Conservation (phyloP, 2,113 vertebrate genomes). For the Solea senegalensis region DNA sequence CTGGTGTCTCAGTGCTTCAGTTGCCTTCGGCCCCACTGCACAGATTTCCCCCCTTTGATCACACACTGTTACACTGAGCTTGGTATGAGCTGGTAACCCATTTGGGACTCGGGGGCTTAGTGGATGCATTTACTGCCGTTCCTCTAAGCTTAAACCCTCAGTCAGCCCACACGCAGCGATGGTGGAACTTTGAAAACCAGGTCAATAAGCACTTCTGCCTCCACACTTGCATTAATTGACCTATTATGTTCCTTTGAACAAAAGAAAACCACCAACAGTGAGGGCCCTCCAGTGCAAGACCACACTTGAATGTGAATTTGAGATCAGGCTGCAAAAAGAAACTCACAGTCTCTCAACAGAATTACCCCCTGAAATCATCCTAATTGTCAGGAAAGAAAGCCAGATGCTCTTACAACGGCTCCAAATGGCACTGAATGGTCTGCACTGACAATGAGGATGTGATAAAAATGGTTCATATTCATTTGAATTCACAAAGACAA, state of each 20-base stretch:
- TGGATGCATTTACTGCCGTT: slow-evolving; percentile 52
- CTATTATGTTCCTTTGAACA: slow-evolving; percentile 38
- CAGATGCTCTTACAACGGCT: slow-evolving; percentile 49
- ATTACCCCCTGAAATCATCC: slow-evolving; percentile 53
- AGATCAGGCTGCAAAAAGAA: slow-evolving; percentile 40
- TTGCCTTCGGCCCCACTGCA: slow-evolving; percentile 23
- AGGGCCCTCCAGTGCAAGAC: not conserved
- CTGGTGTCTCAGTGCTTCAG: slow-evolving; percentile 37
- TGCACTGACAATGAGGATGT: slow-evolving; percentile 62
- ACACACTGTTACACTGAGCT: slow-evolving; percentile 43
- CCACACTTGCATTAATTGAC: slow-evolving; percentile 39
- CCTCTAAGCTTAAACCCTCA: slow-evolving; percentile 37
- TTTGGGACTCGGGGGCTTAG: slow-evolving; percentile 54
- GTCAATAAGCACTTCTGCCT: slow-evolving; percentile 36
- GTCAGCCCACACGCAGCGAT: slow-evolving; percentile 16
- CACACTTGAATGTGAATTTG: slow-evolving; percentile 18
- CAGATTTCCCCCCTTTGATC: slow-evolving; percentile 62
- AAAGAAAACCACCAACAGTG: slow-evolving; percentile 1
- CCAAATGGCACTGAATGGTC: slow-evolving; percentile 54
- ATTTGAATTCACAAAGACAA: slow-evolving; percentile 68
- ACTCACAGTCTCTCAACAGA: slow-evolving; percentile 43
- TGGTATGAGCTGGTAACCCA: slow-evolving; percentile 55
- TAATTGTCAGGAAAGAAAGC: slow-evolving; percentile 40
- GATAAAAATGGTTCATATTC: slow-evolving; percentile 62
- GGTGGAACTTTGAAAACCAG: slow-evolving; percentile 45